phyloP scores from a whole-genome alignment of 2,113 vertebrate genomes.

The Gobiocypris rarus region DNA sequence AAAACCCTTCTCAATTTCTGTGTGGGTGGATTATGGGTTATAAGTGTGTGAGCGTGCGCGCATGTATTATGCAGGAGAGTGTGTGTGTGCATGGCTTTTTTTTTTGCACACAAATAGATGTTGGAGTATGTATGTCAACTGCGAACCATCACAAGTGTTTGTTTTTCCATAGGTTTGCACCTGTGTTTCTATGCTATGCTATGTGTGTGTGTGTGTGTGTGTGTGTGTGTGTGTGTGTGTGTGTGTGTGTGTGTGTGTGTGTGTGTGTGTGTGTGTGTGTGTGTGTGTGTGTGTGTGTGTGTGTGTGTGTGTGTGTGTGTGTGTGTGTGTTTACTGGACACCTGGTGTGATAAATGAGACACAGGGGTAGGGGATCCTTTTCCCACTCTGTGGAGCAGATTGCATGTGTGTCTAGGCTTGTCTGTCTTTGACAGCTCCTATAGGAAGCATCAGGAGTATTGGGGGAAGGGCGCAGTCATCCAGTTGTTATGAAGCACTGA shows the following conservation, averaged over 20 bases:
- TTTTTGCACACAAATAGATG: conserved; percentile 8
- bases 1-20: conserved; percentile 30
- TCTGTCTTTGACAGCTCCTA: conserved; percentile 30
- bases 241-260: too few relatives aligned
- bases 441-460: neutral
- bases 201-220: neutral
- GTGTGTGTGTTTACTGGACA: neutral
- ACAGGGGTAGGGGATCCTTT: conserved; percentile 5
- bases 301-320: conserved; percentile 6
- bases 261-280: too few relatives aligned
- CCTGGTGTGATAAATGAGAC: conserved; percentile 42
- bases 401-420: conserved; percentile 36
- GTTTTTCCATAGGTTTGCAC: conserved; percentile 4
- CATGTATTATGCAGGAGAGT: conserved; percentile 39
- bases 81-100: neutral
- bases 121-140: conserved; percentile 37
- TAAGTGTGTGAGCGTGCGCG: conserved; percentile 18
- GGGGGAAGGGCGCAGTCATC: neutral
- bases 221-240: neutral
- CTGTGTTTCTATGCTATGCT: neutral
- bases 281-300: too few relatives aligned
- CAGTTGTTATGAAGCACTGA: conserved; percentile 3
- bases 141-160: neutral
- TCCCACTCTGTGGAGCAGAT: conserved; percentile 10
- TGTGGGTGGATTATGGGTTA: conserved; percentile 18